Conservation (phyloP, 2,113 vertebrate species). For the Pholis gunnellus region DNA sequence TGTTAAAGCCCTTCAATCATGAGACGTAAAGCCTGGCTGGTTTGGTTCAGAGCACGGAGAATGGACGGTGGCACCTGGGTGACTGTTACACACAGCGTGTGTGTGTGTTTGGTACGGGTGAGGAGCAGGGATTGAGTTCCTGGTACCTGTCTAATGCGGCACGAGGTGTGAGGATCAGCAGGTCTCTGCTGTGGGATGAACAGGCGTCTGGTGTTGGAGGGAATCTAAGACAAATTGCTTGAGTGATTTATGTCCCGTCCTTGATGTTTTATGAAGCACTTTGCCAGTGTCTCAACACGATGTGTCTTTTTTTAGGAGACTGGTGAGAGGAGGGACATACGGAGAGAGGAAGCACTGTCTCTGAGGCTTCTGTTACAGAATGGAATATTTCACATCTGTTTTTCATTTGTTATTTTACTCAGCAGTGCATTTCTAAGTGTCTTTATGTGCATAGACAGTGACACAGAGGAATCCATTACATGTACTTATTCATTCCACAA, state of each 20-base stretch:
- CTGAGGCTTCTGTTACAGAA: not conserved
- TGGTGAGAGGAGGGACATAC: not conserved
- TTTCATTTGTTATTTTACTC: too few relatives aligned
- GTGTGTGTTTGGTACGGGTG: not conserved
- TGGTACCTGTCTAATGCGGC: not conserved
- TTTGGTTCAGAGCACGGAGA: conserved; percentile 24
- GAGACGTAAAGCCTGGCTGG: conserved; percentile 15
- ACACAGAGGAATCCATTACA: too few relatives aligned
- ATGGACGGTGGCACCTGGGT: not conserved
- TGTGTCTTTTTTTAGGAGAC: conserved; percentile 3
- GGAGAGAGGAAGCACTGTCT: not conserved
- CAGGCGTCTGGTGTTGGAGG: not conserved
- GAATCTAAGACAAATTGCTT: conserved; percentile 3
- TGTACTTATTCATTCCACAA: too few relatives aligned
- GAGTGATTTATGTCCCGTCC: conserved; percentile 26
- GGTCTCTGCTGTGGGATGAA: not conserved
- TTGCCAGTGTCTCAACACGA: not conserved
- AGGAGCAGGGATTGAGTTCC: too few relatives aligned
- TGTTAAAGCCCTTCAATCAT: conserved; percentile 43
- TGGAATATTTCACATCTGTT: not conserved
- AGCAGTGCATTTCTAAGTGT: too few relatives aligned
- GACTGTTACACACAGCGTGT: not conserved
- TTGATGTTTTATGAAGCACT: conserved; percentile 14
- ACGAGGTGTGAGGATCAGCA: not conserved
- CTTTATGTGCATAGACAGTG: too few relatives aligned